phyloP scores from a whole-genome alignment of 92 coral and sea anemone genomes.

The Desmophyllum pertusum region DNA sequence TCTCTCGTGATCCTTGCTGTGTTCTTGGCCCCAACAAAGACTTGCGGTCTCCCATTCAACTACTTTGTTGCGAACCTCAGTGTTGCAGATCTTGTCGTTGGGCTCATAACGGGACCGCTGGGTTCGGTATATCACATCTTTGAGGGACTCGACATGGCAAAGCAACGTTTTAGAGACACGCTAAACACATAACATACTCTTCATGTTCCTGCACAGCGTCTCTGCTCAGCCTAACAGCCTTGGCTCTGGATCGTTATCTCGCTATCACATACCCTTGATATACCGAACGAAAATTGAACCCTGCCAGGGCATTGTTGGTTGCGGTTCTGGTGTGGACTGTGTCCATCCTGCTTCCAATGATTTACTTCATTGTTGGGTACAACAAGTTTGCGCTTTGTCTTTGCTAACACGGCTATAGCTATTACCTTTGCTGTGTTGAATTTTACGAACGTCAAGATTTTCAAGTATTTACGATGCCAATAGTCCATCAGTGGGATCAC shows the following conservation, averaged over 20 bases:
- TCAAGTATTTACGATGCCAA: constrained; percentile 9
- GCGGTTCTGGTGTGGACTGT: constrained; percentile 64
- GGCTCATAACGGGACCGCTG: constrained; percentile 73
- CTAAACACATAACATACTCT: constrained; percentile 63
- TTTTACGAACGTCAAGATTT: constrained; percentile 17
- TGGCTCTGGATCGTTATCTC: constrained; percentile 73
- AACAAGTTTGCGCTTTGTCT: constrained; percentile 66
- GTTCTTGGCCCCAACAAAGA: constrained; percentile 74
- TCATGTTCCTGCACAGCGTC: constrained; percentile 82
- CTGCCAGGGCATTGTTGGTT: constrained; percentile 47
- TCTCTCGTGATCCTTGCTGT: constrained; percentile 81
- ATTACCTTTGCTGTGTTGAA: constrained; percentile 52
- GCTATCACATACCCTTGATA: constrained; percentile 70
- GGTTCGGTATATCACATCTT: constrained; percentile 62
- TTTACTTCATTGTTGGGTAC: constrained; percentile 68
- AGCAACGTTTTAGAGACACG: not conserved
- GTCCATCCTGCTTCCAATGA: constrained; percentile 51
- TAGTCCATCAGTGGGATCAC: constrained; percentile 2
- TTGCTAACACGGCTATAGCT: constrained; percentile 66
- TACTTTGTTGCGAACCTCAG: constrained; percentile 79
- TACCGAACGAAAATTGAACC: constrained; percentile 63
- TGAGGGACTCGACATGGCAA: constrained; percentile 60
- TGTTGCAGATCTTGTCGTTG: constrained; percentile 86
- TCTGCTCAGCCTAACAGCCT: constrained; percentile 66
- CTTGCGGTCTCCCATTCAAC: constrained; percentile 83